Evolutionary conservation across 2,797 vertebrate species (phyloP).

Genomic region (Etheostoma nigrum): DNA sequence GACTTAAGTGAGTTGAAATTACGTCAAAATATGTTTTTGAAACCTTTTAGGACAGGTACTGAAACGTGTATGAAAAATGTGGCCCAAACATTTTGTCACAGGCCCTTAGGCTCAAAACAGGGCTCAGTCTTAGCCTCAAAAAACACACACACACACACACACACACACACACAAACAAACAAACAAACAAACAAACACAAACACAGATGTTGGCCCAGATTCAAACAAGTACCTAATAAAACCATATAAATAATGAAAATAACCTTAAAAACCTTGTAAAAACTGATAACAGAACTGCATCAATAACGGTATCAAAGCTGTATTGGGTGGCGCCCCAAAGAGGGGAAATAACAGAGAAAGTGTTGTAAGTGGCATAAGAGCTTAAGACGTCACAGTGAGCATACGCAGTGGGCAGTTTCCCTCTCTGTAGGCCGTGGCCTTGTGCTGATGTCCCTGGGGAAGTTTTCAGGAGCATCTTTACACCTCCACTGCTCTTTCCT

Average conservation of each 20-base stretch:
- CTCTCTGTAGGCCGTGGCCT: slow-evolving; percentile 50
- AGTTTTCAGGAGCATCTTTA: slow-evolving; percentile 46
- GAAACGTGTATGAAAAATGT: slow-evolving; percentile 46
- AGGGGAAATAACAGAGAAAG: slow-evolving; percentile 22
- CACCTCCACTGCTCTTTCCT: slow-evolving; percentile 53
- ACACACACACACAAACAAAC: too few relatives aligned
- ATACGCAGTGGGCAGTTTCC: slow-evolving; percentile 58
- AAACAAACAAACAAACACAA: too few relatives aligned
- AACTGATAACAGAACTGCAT: slow-evolving; percentile 55
- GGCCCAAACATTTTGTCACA: slow-evolving; percentile 41
- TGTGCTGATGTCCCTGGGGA: slow-evolving; percentile 64
- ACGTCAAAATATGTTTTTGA: slow-evolving; percentile 37
- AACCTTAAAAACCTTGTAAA: slow-evolving; percentile 51
- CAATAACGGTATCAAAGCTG: slow-evolving; percentile 39
- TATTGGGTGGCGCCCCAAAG: slow-evolving; percentile 6
- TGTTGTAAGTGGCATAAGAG: slow-evolving; percentile 39
- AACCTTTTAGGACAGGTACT: slow-evolving; percentile 34
- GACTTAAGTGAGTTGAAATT: slow-evolving; percentile 40
- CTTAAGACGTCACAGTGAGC: slow-evolving; percentile 76
- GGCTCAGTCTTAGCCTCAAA: slow-evolving; percentile 38
- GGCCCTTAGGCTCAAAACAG: slow-evolving; percentile 34
- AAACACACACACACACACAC: too few relatives aligned
- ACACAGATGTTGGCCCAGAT: slow-evolving; percentile 32
- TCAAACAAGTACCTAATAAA: slow-evolving; percentile 59
- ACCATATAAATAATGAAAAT: slow-evolving; percentile 60